Percentiles rank a stretch among this genome's conserved stretches.
Conservation (phyloP, 2,113 vertebrate species). For the Pyrgilauda ruficollis region DNA sequence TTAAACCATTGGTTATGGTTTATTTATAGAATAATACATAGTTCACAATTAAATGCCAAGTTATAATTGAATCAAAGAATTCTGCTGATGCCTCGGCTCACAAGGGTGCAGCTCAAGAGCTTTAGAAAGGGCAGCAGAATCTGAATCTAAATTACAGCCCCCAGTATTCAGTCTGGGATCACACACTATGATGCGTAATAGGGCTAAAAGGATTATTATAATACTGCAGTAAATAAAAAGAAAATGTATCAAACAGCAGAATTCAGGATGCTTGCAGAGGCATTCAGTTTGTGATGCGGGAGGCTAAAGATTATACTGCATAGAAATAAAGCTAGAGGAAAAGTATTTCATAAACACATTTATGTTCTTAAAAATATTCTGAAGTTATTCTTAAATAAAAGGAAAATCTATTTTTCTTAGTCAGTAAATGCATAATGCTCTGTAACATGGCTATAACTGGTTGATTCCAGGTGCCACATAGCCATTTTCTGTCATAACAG, state of each 20-base stretch:
- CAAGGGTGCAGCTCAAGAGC: constrained; percentile 13
- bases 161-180: constrained; percentile 1
- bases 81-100: neutral
- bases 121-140: constrained; percentile 33
- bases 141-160: constrained; percentile 23
- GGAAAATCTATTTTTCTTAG: neutral
- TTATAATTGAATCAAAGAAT: constrained; percentile 58
- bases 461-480: neutral
- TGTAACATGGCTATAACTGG: neutral
- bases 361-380: neutral
- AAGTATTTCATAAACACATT: neutral
- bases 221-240: constrained; percentile 42
- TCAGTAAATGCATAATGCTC: neutral
- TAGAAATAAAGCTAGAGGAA: neutral
- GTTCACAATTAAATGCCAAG: constrained; percentile 47
- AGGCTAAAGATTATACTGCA: neutral
- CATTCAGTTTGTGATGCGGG: neutral
- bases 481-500: neutral
- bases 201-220: constrained; percentile 46
- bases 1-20: constrained; percentile 38
- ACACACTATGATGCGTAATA: neutral
- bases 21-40: constrained; percentile 49
- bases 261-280: neutral
- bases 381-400: neutral
- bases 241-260: constrained; percentile 22